Evolutionary conservation across 2,113 vertebrate species (phyloP).

Genomic region (Albula glossodonta): DNA sequence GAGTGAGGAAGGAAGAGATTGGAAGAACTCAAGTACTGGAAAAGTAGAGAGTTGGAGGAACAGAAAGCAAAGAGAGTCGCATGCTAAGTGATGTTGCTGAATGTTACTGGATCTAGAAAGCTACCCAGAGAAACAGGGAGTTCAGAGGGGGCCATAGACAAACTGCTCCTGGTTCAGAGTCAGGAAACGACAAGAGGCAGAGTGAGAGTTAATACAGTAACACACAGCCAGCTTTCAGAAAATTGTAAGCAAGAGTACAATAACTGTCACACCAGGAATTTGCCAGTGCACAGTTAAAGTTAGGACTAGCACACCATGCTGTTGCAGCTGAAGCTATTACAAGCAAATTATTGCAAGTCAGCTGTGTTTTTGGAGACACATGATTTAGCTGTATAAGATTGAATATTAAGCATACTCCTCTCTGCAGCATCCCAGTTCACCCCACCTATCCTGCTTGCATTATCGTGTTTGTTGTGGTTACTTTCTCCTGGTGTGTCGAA

Average conservation of each 20-base stretch:
- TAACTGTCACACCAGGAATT: not conserved
- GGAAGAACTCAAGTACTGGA: not conserved
- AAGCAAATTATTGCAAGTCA: not conserved
- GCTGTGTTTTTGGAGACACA: not conserved
- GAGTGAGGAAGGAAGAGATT: not conserved
- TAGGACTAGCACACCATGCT: too few species aligned
- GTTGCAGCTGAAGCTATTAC: not conserved
- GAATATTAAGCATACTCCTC: too few species aligned
- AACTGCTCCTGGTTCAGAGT: not conserved
- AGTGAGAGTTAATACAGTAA: slow-evolving; percentile 3
- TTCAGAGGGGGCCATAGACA: not conserved
- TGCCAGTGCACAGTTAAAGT: too few species aligned
- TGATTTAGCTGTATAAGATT: not conserved
- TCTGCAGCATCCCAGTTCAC: too few species aligned
- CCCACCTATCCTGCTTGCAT: too few species aligned
- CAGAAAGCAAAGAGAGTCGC: not conserved
- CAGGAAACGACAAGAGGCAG: not conserved
- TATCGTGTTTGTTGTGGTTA: too few species aligned
- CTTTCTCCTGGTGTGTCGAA: too few species aligned
- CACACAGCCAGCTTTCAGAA: not conserved
- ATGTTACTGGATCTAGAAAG: not conserved
- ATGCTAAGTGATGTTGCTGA: not conserved
- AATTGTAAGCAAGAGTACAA: not conserved
- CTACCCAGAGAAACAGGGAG: not conserved
- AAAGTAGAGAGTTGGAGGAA: not conserved